Evolutionary conservation across 2,797 vertebrate species (phyloP).

Genomic region (Mus caroli): DNA sequence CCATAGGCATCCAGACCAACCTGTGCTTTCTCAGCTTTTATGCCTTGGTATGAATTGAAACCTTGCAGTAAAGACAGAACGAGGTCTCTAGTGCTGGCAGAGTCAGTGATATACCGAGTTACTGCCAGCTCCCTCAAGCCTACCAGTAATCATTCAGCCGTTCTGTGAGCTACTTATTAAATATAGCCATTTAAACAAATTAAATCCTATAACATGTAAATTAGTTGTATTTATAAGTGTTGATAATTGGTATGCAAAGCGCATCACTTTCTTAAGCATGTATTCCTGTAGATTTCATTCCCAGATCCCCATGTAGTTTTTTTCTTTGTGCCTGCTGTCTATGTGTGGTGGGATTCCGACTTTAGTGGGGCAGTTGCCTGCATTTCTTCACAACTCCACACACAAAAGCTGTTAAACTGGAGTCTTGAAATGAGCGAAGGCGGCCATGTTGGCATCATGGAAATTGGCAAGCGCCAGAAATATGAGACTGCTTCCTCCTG

Average conservation of each 20-base stretch:
- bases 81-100: not conserved
- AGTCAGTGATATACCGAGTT: not conserved
- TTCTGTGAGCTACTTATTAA: not conserved
- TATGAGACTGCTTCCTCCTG: not conserved
- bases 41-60: not conserved
- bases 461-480: constrained; percentile 11
- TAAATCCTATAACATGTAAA: not conserved
- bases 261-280: not conserved
- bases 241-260: not conserved
- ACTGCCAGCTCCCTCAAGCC: not conserved
- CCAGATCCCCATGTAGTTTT: not conserved
- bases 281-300: not conserved
- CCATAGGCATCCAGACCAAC: not conserved
- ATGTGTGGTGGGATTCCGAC: not conserved
- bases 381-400: not conserved
- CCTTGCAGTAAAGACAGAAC: not conserved
- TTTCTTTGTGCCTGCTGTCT: not conserved
- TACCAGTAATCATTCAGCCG: not conserved
- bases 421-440: not conserved
- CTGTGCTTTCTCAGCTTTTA: constrained; percentile 22
- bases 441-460: not conserved
- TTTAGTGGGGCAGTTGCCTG: not conserved
- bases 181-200: constrained; percentile 12
- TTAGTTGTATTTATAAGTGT: constrained; percentile 42
- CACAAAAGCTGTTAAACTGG: not conserved